Conservation (phyloP, 2,113 vertebrate genomes). For the Malurus alboscapulatus region DNA sequence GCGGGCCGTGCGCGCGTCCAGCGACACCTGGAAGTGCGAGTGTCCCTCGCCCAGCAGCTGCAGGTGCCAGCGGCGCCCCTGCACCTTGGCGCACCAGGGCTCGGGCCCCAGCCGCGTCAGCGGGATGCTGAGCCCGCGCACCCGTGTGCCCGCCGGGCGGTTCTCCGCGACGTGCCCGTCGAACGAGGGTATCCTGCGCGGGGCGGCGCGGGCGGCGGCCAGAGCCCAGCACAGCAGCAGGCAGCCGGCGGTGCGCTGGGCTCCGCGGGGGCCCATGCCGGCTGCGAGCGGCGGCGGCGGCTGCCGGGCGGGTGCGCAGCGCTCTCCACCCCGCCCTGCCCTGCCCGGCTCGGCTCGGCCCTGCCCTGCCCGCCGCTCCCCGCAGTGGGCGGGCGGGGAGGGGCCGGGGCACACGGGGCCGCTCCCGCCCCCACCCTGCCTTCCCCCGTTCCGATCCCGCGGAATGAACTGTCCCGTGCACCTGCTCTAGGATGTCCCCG, state of each 20-base stretch:
- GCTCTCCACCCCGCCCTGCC: not conserved
- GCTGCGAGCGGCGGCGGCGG: no score
- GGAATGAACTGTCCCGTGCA: fast-evolving
- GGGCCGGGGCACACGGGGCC: not conserved
- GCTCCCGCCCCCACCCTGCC: not conserved
- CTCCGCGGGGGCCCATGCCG: not conserved
- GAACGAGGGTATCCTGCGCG: slow-evolving; percentile 76
- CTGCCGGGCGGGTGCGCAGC: not conserved
- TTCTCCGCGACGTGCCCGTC: slow-evolving; percentile 85
- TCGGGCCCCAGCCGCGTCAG: slow-evolving; percentile 76
- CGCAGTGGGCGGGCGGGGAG: not conserved
- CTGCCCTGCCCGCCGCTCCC: no score
- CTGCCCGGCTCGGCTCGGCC: not conserved
- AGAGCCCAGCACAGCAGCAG: slow-evolving; percentile 20
- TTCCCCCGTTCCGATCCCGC: fast-evolving
- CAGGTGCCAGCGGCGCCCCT: slow-evolving; percentile 67
- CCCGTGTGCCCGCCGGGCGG: slow-evolving; percentile 81
- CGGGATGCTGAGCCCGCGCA: slow-evolving; percentile 83
- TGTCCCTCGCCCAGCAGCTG: slow-evolving; percentile 80
- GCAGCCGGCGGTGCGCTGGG: not conserved
- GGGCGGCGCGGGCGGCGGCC: slow-evolving; percentile 56
- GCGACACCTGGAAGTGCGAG: slow-evolving; percentile 78
- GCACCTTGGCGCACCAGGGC: slow-evolving; percentile 72
- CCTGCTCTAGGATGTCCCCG: fast-evolving
- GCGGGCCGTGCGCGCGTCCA: slow-evolving; percentile 81